Evolutionary conservation across 2,797 vertebrate genomes (phyloP).

Genomic region (Karalla daura): DNA sequence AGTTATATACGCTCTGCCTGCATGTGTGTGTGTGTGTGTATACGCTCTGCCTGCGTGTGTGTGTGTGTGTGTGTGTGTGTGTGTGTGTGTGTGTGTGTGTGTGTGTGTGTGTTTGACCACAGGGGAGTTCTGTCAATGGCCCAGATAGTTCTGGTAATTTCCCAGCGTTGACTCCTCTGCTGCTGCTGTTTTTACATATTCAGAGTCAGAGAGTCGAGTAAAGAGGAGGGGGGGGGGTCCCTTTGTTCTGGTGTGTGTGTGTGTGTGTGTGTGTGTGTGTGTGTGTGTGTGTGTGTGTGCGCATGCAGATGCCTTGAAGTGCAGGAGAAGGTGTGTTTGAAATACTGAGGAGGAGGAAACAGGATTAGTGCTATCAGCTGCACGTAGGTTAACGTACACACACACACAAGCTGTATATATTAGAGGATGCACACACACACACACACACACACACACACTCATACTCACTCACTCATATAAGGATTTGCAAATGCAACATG

Average conservation of each 20-base stretch:
- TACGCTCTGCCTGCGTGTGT: too few relatives aligned
- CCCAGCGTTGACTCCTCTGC: constrained; percentile 55
- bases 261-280: constrained; percentile 44
- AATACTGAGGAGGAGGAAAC: constrained; percentile 75
- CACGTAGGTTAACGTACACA: constrained; percentile 58
- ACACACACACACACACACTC: constrained; percentile 35
- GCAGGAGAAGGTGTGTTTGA: constrained; percentile 70
- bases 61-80: too few relatives aligned
- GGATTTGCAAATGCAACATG: constrained; percentile 81
- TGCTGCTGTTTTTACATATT: constrained; percentile 78
- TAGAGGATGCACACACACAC: constrained; percentile 27
- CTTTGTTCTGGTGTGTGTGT: constrained; percentile 59
- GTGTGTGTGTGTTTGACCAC: constrained; percentile 85
- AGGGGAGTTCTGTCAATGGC: constrained; percentile 84
- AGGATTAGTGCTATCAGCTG: constrained; percentile 82
- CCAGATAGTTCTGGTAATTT: constrained; percentile 88
- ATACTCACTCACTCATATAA: constrained; percentile 19
- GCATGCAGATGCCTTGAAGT: constrained; percentile 82
- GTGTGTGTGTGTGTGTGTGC: constrained; percentile 38
- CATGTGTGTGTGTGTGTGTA: too few relatives aligned
- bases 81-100: too few relatives aligned
- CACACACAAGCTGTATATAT: constrained; percentile 29
- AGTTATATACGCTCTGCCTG: constrained; percentile 68
- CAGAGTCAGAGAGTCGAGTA: constrained; percentile 76
- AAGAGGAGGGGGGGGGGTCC: constrained; percentile 50